phyloP scores from a whole-genome alignment of 2,888 invertebrate species.

The Beris morrisii region DNA sequence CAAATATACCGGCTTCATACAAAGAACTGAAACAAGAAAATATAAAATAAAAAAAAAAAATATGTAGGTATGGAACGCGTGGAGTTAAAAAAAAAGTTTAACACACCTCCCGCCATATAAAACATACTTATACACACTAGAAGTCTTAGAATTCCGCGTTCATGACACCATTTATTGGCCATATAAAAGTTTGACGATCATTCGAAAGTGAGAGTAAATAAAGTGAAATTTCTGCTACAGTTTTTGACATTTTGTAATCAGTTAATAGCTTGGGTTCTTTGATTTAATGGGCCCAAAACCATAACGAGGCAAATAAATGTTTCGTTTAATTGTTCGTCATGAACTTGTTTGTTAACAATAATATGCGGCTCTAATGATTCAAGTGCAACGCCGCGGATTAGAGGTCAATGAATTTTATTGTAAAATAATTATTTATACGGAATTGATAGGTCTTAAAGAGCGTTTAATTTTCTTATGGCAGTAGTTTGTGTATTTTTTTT shows the following conservation, averaged over 20 bases:
- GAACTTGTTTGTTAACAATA: slow-evolving; percentile 1
- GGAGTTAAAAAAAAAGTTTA: too few species aligned
- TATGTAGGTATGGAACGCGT: neutral
- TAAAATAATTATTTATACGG: too few species aligned
- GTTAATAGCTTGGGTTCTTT: slow-evolving; percentile 26
- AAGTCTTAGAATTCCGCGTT: slow-evolving; percentile 30
- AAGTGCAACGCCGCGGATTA: too few species aligned
- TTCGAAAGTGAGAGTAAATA: slow-evolving; percentile 38
- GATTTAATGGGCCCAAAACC: slow-evolving; percentile 26
- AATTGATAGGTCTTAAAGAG: too few species aligned
- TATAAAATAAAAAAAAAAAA: slow-evolving; percentile 1
- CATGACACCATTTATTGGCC: slow-evolving; percentile 40
- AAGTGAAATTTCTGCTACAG: slow-evolving; percentile 33
- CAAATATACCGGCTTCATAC: neutral
- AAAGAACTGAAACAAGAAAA: neutral
- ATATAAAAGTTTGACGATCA: slow-evolving; percentile 40
- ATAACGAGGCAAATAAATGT: slow-evolving; percentile 26
- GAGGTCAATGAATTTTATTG: too few species aligned
- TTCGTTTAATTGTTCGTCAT: slow-evolving; percentile 21
- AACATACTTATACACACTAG: slow-evolving; percentile 12
- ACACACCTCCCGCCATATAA: slow-evolving; percentile 23
- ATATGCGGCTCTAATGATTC: neutral
- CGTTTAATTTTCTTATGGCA: too few species aligned
- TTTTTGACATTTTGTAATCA: slow-evolving; percentile 36
- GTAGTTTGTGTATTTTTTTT: too few species aligned